A percentile compares a stretch with the other conserved stretches of the same genome.
Evolutionary conservation across 2,113 vertebrate species (phyloP).

Genomic region (Lamprotornis superbus): DNA sequence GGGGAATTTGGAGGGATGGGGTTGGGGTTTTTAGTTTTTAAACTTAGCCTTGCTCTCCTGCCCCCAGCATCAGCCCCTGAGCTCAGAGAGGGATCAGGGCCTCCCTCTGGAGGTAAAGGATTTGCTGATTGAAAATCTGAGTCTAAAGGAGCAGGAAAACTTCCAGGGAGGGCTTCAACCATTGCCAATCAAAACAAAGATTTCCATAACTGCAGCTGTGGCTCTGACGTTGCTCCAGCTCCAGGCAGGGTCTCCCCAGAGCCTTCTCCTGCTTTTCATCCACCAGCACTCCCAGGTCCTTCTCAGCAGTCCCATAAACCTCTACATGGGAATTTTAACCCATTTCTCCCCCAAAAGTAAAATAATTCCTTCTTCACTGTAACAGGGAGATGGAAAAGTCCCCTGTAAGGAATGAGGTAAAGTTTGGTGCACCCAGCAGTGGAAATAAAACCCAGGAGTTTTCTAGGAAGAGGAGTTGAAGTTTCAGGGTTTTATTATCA

Average conservation of each 20-base stretch:
- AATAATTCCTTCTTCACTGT: background rate
- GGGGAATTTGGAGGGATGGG: no score
- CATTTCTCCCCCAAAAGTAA: background rate
- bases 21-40: background rate
- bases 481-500: constrained; percentile 92
- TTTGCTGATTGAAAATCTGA: background rate
- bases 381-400: background rate
- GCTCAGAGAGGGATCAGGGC: background rate
- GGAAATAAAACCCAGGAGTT: constrained; percentile 56
- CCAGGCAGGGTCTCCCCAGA: background rate
- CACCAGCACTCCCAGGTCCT: background rate
- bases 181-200: background rate
- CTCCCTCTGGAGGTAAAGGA: background rate
- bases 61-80: background rate
- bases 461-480: constrained; percentile 50
- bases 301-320: background rate
- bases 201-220: fast-evolving
- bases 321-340: background rate
- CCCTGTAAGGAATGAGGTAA: background rate
- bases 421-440: background rate
- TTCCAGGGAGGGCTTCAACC: no score
- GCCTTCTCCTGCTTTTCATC: background rate
- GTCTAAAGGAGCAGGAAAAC: background rate
- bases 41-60: background rate
- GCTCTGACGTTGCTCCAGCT: background rate